These are phyloP conservation scores for Byasa hedistus DNA, from an alignment of 2,888 invertebrate species.

Conservation along the genomic window DNA sequence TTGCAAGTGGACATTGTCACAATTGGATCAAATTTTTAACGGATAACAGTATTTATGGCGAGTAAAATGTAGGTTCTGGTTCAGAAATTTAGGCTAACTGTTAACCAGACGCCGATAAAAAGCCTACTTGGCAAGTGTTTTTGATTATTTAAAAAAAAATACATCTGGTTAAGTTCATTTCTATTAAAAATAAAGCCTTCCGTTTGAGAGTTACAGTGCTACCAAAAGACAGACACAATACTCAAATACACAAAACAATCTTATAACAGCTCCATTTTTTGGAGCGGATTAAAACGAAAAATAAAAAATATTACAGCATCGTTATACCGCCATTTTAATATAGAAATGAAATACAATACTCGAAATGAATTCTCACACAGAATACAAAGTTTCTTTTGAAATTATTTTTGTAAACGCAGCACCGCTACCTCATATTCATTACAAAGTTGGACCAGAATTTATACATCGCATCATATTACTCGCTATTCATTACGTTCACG, in stretches of 20 bases:
- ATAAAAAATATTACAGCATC: not conserved
- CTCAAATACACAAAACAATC: too few species aligned
- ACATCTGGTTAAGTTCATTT: too few species aligned
- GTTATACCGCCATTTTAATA: not conserved
- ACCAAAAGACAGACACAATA: too few species aligned
- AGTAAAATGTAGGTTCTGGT: too few species aligned
- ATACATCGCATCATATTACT: conserved; percentile 14
- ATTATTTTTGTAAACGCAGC: not conserved
- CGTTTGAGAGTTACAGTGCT: too few species aligned
- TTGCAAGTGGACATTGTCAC: not conserved
- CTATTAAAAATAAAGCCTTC: too few species aligned
- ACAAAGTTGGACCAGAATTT: conserved; percentile 27
- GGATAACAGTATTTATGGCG: not conserved
- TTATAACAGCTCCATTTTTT: not conserved
- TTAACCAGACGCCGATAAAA: too few species aligned
- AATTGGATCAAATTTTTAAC: not conserved
- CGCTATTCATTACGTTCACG: conserved; percentile 13
- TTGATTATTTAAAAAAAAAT: too few species aligned
- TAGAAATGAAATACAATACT: not conserved
- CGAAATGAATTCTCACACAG: not conserved
- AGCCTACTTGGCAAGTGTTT: too few species aligned
- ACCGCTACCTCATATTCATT: conserved; percentile 25
- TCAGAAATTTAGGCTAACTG: too few species aligned
- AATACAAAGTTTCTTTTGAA: not conserved
- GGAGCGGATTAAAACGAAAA: not conserved